Conservation (phyloP, 2,113 vertebrate genomes). For the Uria aalge region DNA sequence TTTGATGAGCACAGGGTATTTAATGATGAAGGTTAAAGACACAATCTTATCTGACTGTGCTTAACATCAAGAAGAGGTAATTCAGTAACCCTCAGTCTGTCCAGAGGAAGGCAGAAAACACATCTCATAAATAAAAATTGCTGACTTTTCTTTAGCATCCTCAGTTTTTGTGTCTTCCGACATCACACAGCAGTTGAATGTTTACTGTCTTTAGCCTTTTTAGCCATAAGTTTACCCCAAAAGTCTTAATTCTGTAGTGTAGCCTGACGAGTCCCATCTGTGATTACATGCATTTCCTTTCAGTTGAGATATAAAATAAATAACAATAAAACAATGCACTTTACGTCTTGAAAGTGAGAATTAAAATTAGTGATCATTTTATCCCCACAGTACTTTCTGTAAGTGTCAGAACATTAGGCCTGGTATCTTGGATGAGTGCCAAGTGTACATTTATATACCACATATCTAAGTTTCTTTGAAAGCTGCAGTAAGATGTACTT, state of each 20-base stretch:
- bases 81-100: not conserved
- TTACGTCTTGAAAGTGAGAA: not conserved
- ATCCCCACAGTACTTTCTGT: not conserved
- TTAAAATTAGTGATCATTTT: not conserved
- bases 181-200: no score
- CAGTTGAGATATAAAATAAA: not conserved
- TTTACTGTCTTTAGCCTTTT: not conserved
- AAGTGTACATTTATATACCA: not conserved
- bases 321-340: not conserved
- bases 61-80: not conserved
- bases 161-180: not conserved
- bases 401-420: not conserved
- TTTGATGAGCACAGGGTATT: not conserved
- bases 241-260: not conserved
- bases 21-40: not conserved
- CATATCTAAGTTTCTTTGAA: not conserved
- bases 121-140: not conserved
- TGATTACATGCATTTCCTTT: not conserved
- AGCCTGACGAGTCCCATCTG: not conserved
- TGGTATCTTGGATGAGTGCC: not conserved
- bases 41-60: not conserved
- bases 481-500: not conserved
- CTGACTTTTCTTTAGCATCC: not conserved
- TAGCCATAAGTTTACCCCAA: not conserved
- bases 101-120: not conserved